phyloP scores from a whole-genome alignment of 2,888 invertebrate species.

The Sminthurinus aureus region DNA sequence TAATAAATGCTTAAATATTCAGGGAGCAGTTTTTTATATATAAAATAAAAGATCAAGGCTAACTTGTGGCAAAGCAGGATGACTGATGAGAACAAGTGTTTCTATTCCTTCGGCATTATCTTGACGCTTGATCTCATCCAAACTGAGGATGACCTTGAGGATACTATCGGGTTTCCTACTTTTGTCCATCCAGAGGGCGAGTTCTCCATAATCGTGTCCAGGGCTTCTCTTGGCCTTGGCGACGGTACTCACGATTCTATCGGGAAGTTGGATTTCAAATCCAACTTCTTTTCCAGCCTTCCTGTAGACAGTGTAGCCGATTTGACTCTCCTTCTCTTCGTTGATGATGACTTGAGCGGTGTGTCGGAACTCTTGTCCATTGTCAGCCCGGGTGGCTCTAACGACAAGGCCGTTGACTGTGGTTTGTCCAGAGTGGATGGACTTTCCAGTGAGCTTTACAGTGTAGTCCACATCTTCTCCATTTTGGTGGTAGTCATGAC shows the following conservation, averaged over 20 bases:
- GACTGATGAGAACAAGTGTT: slow-evolving; percentile 7
- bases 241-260: slow-evolving; percentile 70
- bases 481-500: slow-evolving; percentile 3
- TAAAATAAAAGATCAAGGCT: too few relatives aligned
- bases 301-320: slow-evolving; percentile 58
- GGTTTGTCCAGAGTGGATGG: slow-evolving; percentile 1
- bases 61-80: slow-evolving; percentile 36
- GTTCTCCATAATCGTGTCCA: slow-evolving; percentile 66
- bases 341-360: slow-evolving; percentile 50
- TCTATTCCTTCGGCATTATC: slow-evolving; percentile 13
- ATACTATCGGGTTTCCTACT: slow-evolving; percentile 63
- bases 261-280: slow-evolving; percentile 64
- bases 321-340: slow-evolving; percentile 46
- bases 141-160: slow-evolving; percentile 62
- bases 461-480: slow-evolving; percentile 24
- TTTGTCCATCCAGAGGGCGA: slow-evolving; percentile 72
- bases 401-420: slow-evolving; percentile 20
- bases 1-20: too few relatives aligned
- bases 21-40: too few relatives aligned
- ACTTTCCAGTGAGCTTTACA: slow-evolving; percentile 14
- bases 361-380: slow-evolving; percentile 46
- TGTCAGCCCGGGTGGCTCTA: slow-evolving; percentile 22
- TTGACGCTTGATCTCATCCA: neutral
- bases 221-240: slow-evolving; percentile 61
- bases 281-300: slow-evolving; percentile 66